Percentiles rank a stretch among this genome's conserved stretches.
These are phyloP conservation scores for Taenioides sp. DNA, from an alignment of 2,797 vertebrate genomes.

Conservation along the genomic window DNA sequence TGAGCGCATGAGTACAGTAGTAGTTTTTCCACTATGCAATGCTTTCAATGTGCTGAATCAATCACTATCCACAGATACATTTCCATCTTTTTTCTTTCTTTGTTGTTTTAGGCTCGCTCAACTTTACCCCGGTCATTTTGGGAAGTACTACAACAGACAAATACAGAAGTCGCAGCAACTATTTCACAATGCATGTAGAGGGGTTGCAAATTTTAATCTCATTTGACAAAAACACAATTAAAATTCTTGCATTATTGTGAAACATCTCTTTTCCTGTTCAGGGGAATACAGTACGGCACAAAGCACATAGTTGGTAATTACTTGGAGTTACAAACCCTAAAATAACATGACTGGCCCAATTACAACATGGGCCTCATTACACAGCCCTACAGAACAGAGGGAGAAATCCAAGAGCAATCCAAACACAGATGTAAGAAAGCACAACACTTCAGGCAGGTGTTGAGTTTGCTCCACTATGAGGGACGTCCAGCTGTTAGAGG, in stretches of 20 bases:
- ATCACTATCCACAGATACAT: slow-evolving; percentile 25
- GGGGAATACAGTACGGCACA: slow-evolving; percentile 41
- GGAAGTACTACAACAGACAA: slow-evolving; percentile 66
- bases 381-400: slow-evolving; percentile 60
- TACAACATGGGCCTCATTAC: slow-evolving; percentile 76
- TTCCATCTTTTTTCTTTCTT: slow-evolving; percentile 54
- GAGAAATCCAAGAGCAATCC: slow-evolving; percentile 54
- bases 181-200: slow-evolving; percentile 51
- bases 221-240: slow-evolving; percentile 23
- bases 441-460: slow-evolving; percentile 51
- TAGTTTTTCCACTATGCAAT: slow-evolving; percentile 58
- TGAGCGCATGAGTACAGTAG: slow-evolving; percentile 32
- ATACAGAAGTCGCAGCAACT: slow-evolving; percentile 58
- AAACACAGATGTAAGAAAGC: slow-evolving; percentile 59
- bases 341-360: slow-evolving; percentile 81
- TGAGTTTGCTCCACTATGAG: slow-evolving; percentile 48
- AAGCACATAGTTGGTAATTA: slow-evolving; percentile 73
- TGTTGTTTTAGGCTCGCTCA: slow-evolving; percentile 28
- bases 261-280: slow-evolving; percentile 20
- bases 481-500: slow-evolving; percentile 42
- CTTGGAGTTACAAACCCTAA: slow-evolving; percentile 76
- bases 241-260: not conserved
- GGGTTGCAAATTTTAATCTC: slow-evolving; percentile 50
- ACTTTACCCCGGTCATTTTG: slow-evolving; percentile 53
- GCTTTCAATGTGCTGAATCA: slow-evolving; percentile 61